Conservation (phyloP, 2,797 vertebrate species). For the Acanthornis magna region DNA sequence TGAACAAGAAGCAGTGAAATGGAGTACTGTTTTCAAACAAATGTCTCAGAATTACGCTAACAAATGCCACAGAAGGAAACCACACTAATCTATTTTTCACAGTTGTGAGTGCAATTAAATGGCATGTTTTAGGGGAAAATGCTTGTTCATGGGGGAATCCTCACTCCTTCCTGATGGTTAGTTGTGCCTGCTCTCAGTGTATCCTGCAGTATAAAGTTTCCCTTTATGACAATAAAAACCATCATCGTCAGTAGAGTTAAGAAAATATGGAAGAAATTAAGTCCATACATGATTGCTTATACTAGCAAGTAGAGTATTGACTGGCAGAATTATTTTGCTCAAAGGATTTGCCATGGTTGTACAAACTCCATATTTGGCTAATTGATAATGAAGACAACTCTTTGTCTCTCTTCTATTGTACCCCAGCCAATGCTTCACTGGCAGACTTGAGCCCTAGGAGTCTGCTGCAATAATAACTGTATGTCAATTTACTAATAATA, state of each 20-base stretch:
- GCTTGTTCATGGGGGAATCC: not conserved
- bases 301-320: not conserved
- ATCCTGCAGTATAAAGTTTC: conserved; percentile 6
- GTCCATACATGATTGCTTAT: not conserved
- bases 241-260: not conserved
- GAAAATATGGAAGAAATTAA: not conserved
- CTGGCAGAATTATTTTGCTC: conserved; percentile 8
- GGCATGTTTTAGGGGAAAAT: not conserved
- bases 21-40: conserved; percentile 48
- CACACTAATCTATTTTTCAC: conserved; percentile 39
- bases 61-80: conserved; percentile 25
- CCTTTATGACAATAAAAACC: conserved; percentile 41
- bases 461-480: not conserved
- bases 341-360: not conserved
- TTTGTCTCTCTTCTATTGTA: not conserved
- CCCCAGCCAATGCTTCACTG: not conserved
- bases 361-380: not conserved
- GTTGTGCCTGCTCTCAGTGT: not conserved
- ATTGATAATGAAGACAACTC: conserved; percentile 17
- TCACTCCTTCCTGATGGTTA: not conserved
- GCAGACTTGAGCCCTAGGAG: not conserved
- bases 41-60: conserved; percentile 8
- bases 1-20: conserved; percentile 36
- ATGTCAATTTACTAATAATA: not conserved
- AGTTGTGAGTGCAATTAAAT: conserved; percentile 27